These are phyloP conservation scores for Halcyon chelicuti DNA, from an alignment of 2,797 vertebrate genomes.

Conservation along the genomic window DNA sequence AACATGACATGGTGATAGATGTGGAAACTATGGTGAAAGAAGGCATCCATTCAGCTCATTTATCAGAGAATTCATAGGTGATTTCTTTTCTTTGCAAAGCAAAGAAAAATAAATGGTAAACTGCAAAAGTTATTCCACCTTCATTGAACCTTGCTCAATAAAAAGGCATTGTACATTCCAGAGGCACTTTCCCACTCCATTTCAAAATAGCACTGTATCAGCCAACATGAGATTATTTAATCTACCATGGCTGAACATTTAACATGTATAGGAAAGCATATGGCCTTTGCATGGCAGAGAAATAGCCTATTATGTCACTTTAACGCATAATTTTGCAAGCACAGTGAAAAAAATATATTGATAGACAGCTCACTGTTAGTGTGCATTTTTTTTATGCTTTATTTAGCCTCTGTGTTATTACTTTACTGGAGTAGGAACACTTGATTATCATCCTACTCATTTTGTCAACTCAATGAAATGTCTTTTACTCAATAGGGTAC, in stretches of 20 bases:
- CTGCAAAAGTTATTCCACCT: slow-evolving; percentile 22
- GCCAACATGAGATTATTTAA: not conserved
- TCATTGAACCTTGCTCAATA: not conserved
- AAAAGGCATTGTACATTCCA: not conserved
- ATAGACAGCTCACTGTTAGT: not conserved
- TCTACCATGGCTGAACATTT: not conserved
- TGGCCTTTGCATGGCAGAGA: not conserved
- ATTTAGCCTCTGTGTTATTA: not conserved
- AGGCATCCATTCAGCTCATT: not conserved
- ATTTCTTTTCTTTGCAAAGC: slow-evolving; percentile 17
- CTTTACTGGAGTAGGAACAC: not conserved
- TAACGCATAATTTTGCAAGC: not conserved
- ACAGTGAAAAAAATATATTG: not conserved
- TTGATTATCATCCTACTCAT: not conserved
- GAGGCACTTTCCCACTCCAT: not conserved
- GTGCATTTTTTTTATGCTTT: not conserved
- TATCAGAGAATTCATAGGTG: not conserved
- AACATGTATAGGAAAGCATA: not conserved
- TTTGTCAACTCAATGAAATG: not conserved
- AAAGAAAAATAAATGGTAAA: slow-evolving; percentile 36
- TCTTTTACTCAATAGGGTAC: not conserved
- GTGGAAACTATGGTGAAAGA: not conserved
- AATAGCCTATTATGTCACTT: not conserved
- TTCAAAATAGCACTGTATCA: not conserved
- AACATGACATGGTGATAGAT: slow-evolving; percentile 3